Conservation (phyloP, 2,888 invertebrate genomes). For the Lasioglossum pauxillum region DNA sequence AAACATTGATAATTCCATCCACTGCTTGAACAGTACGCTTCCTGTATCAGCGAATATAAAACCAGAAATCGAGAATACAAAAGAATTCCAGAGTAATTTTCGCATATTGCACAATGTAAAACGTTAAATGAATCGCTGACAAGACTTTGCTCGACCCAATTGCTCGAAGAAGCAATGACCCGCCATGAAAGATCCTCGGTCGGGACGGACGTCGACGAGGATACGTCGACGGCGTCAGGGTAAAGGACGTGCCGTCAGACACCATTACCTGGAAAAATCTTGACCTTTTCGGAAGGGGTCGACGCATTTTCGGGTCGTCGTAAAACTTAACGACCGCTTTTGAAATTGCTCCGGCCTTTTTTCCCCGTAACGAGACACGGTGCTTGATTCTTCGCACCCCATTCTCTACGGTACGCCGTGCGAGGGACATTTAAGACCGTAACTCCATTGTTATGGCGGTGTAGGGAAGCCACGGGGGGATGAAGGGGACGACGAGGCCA, state of each 20-base stretch:
- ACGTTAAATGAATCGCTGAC: not conserved
- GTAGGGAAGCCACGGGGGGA: not conserved
- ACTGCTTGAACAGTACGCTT: too few species aligned
- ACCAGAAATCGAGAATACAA: not conserved
- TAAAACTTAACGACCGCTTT: conserved; percentile 79
- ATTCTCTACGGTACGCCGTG: conserved; percentile 70
- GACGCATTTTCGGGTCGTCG: conserved; percentile 62
- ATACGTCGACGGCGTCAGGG: not conserved
- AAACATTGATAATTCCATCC: too few species aligned
- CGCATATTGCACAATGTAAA: not conserved
- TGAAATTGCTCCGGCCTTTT: conserved; percentile 76
- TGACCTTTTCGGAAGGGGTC: conserved; percentile 72
- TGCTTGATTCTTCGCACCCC: conserved; percentile 74
- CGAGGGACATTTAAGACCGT: conserved; percentile 74
- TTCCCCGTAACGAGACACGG: conserved; percentile 73
- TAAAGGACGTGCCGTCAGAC: conserved; percentile 42
- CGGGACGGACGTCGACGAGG: conserved; percentile 40
- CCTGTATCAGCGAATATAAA: too few species aligned
- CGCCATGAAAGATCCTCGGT: not conserved
- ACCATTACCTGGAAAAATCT: conserved; percentile 69
- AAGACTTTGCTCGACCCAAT: not conserved
- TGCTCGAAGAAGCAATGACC: not conserved
- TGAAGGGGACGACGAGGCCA: conserved; percentile 4
- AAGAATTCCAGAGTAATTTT: not conserved
- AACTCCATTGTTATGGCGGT: conserved; percentile 69